Base-by-base conservation (phyloP, 2,797 vertebrate species). In the Acanthopagrus latus region DNA sequence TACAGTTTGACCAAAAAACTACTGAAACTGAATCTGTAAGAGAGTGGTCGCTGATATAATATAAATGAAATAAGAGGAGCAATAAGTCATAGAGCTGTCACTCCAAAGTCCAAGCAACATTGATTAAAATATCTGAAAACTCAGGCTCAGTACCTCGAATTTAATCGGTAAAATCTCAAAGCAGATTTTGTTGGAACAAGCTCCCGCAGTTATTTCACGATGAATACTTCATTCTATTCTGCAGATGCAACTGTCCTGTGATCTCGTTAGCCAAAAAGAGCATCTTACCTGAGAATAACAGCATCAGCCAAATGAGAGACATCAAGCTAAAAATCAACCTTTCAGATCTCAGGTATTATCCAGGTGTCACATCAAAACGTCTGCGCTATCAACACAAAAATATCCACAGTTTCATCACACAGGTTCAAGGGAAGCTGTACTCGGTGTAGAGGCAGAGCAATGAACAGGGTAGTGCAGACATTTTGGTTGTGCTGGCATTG, bases 271-370 rank as follows among this genome's bases (percentile, higher is more conserved):
- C 33, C 25, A 65, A 46, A 43, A 63, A 12, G 5, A 77, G 14
- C 21, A 38, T 81, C 94, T 94, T 94, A 96, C 95, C 95, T 91
- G 93, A 88, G 50, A 93, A 64, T 23, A 95, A 16, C 29, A 94
- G 62, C 6, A 65, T 84, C 48, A 94, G 29, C 90, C 90, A 90
- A 60, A 93, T 71, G 25, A 87, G 71, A 88, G 63, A 82, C 95
- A 94, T 95, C 43, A 29, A n/a, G 68, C 27, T 70, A 5, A 68
- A 56, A 57, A 46, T 64, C 25, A 67, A 12, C 25, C 20, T 57
- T 71, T 71, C 60, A 78, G 27, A 60, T 57, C 25, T 23, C 7
- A 57, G 17, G n/a, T 52, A 50, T 63, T 64, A 33, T 76, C 62
- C 71, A 79, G 66, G 47, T 62, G 12, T 82, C 52, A 48, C 46